These are phyloP conservation scores for Catamblyrhynchus diadema DNA, from an alignment of 2,797 vertebrate species.

Conservation along the genomic window DNA sequence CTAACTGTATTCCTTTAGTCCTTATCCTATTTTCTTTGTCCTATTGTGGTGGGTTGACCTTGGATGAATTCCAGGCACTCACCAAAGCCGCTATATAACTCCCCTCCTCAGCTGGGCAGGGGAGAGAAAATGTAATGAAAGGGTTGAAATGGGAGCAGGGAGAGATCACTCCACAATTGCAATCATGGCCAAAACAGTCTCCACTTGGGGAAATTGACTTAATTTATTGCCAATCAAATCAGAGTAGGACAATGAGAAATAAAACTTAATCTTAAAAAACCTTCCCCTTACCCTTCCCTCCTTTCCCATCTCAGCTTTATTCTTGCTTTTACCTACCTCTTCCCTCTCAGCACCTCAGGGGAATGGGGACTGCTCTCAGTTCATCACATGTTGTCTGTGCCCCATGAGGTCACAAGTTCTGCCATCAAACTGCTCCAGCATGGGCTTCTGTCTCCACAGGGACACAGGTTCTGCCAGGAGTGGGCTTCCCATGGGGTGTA, in stretches of 20 bases:
- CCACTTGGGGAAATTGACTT: neutral
- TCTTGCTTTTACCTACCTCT: neutral
- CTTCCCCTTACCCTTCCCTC: neutral
- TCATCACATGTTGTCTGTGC: neutral
- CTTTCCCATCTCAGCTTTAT: neutral
- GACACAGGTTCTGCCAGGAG: neutral
- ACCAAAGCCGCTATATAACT: neutral
- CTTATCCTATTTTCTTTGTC: neutral
- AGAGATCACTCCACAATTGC: neutral
- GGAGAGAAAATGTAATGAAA: neutral
- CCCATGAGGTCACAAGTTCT: neutral
- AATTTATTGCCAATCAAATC: neutral
- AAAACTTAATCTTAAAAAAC: neutral
- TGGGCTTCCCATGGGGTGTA: rapidly evolving
- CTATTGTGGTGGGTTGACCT: neutral
- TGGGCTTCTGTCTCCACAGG: neutral
- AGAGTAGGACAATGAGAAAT: neutral
- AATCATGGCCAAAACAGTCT: neutral
- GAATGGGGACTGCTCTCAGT: neutral
- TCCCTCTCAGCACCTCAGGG: neutral
- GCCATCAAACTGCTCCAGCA: neutral
- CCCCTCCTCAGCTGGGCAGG: neutral
- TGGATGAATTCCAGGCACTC: neutral
- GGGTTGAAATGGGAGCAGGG: neutral
- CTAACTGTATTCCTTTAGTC: neutral